phyloP scores from a whole-genome alignment of 2,113 vertebrate species.

The Podilymbus podiceps region DNA sequence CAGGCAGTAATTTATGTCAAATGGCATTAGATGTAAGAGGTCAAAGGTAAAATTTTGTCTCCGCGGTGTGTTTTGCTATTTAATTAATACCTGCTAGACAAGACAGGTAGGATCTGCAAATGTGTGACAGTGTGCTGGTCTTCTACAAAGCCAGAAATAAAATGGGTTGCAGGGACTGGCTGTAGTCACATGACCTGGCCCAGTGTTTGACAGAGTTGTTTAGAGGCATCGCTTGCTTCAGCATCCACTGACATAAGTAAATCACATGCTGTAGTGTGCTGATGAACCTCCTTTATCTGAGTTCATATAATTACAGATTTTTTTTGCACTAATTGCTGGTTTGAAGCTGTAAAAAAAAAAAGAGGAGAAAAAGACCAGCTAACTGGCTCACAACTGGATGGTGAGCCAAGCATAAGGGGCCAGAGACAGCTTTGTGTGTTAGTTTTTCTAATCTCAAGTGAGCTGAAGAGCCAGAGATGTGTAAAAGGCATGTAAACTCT shows the following conservation, averaged over 20 bases:
- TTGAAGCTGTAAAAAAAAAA: background rate
- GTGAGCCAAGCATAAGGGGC: background rate
- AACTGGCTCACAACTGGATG: background rate
- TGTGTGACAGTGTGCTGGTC: background rate
- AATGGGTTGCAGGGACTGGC: background rate
- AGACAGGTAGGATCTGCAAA: background rate
- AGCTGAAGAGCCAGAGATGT: background rate
- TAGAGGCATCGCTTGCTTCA: background rate
- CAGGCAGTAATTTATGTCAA: background rate
- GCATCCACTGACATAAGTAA: background rate
- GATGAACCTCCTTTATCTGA: background rate
- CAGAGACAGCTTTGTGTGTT: background rate
- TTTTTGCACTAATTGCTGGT: background rate
- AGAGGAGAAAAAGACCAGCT: background rate
- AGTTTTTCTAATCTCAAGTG: background rate
- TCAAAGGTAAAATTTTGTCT: background rate
- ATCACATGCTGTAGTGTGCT: fast-evolving
- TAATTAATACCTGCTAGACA: background rate
- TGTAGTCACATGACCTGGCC: background rate
- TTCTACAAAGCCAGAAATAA: background rate
- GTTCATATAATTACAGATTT: background rate
- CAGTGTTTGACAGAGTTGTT: background rate
- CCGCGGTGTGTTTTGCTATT: background rate
- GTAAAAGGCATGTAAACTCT: background rate
- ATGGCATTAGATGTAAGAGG: background rate